Conservation (phyloP, 2,113 vertebrate genomes). For the Pedionomus torquatus region DNA sequence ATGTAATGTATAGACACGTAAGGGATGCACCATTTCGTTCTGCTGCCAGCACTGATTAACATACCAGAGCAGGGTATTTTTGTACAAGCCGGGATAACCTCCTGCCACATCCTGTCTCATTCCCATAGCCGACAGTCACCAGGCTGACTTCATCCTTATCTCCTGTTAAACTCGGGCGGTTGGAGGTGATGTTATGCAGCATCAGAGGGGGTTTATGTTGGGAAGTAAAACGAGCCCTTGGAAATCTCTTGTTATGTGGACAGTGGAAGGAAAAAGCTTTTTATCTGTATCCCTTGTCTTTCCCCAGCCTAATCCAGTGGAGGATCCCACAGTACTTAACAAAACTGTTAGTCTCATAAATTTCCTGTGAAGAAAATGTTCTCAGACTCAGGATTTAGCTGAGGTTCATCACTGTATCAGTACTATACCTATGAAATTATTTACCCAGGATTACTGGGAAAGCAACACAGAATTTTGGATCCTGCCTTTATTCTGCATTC, state of each 20-base stretch:
- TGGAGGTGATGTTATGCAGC: conserved; percentile 61
- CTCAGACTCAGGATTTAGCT: neutral
- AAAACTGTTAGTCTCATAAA: neutral
- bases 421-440: neutral
- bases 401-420: neutral
- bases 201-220: conserved; percentile 3
- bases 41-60: conserved; percentile 45
- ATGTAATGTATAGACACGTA: neutral
- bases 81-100: conserved; percentile 53
- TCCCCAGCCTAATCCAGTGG: neutral
- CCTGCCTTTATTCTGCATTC: neutral
- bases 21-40: neutral
- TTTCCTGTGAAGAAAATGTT: neutral
- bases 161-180: conserved; percentile 27
- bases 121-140: conserved; percentile 51
- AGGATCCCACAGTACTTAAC: neutral
- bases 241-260: neutral
- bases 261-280: conserved; percentile 41
- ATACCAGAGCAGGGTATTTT: conserved; percentile 52
- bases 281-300: neutral
- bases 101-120: conserved; percentile 30
- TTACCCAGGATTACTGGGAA: neutral
- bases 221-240: conserved; percentile 12
- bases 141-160: conserved; percentile 62
- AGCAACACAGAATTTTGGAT: neutral